Evolutionary conservation across 2,888 invertebrate species (phyloP), one percentile per base, ranked within the genome.

Genomic region (Aphrophora alni): DNA sequence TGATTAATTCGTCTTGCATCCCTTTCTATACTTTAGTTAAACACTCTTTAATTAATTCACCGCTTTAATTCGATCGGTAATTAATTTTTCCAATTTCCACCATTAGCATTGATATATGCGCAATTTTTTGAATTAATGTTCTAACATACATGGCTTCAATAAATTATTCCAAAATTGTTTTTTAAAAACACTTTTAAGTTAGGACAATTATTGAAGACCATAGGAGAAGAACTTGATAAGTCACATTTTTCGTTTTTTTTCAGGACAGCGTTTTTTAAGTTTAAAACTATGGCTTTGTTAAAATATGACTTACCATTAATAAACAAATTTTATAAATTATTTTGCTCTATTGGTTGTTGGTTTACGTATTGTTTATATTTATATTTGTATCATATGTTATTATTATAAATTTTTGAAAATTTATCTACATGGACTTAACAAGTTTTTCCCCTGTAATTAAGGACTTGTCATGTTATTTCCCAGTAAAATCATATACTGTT

Each of bases 211-310:
- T 24, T 24, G 68, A 68, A 68, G 68, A 68, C 24, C 68, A 68
- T 10, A 68, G 68, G 68, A 24, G 21, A 68, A 68, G 68, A 68
- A 68, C 68, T 68, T 68, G 68, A 68, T 33, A 33, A 68, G 68
- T 68, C 68, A 68, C 68, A 68, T 68, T 68, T 68, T 68, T 24
- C 68, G 24, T 68, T 68, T 68, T 68, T 68, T 68, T n/a, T 68
- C 12, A 68, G 68, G 68, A 68, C 21, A 68, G 68, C 68, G 21
- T 21, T 68, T 68, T 68, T 68, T 21, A 68, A 68, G 68, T 68
- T 68, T 68, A 68, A 68, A 68, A 68, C 68, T n/a, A 24, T n/a
- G 68, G 68, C 24, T 68, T 24, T 24, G 21, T 68, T 68, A 68
- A 68, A 68, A 68, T 68, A 68, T 24, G 24, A n/a, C 68, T 68